A percentile compares a stretch with the other conserved stretches of the same genome.
phyloP scores from a whole-genome alignment of 2,888 invertebrate species.

The Griposia aprilina region DNA sequence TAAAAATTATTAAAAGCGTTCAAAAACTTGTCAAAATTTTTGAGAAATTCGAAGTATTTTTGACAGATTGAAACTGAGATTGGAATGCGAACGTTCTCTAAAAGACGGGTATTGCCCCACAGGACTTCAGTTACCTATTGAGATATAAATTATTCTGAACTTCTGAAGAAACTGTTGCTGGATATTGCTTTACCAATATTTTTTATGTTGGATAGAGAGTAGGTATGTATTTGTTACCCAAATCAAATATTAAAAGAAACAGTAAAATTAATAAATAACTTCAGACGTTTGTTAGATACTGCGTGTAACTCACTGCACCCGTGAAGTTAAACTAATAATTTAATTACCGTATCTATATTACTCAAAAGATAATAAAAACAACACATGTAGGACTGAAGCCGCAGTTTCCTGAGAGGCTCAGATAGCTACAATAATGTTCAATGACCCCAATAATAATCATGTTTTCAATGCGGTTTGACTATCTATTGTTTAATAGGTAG shows the following conservation, averaged over 20 bases:
- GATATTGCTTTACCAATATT: neutral
- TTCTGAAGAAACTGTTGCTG: neutral
- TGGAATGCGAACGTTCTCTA: no score
- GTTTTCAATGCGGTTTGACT: conserved; percentile 43
- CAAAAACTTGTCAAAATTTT: no score
- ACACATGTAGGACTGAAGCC: conserved; percentile 27
- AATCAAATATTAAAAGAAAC: neutral
- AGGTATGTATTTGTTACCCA: neutral
- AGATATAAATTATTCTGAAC: neutral
- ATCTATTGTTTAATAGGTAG: conserved; percentile 24
- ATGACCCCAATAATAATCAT: conserved; percentile 42
- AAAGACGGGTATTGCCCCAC: no score
- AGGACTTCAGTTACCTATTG: neutral
- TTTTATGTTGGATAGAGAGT: neutral
- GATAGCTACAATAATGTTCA: conserved; percentile 39
- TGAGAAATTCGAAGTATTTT: no score
- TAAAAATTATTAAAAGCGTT: no score
- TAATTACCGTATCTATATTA: neutral
- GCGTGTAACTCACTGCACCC: conserved; percentile 14
- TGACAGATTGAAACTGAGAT: no score
- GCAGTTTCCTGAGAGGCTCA: conserved; percentile 28
- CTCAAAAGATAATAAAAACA: conserved; percentile 12
- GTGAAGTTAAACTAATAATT: conserved; percentile 18
- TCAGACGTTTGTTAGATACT: neutral
- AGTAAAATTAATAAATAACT: neutral